These are phyloP conservation scores for Sinocyclocheilus rhinocerous DNA, from an alignment of 2,113 vertebrate genomes.

Conservation along the genomic window DNA sequence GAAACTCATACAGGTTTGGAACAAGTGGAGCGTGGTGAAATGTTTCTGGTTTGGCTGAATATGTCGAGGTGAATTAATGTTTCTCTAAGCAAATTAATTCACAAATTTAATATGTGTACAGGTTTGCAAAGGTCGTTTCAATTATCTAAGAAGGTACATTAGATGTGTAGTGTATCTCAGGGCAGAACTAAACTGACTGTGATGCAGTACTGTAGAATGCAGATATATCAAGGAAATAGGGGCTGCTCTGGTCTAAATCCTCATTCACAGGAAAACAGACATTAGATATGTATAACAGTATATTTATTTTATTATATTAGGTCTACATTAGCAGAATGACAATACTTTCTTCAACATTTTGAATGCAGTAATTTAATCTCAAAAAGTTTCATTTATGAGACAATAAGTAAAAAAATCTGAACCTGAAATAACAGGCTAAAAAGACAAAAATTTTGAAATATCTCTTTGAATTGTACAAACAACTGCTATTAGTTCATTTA, in stretches of 20 bases:
- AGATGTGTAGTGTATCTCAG: not conserved
- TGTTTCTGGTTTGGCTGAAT: not conserved
- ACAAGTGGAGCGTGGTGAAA: not conserved
- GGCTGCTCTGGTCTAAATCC: not conserved
- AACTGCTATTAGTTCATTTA: not conserved
- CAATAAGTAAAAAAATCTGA: not conserved
- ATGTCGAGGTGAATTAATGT: not conserved
- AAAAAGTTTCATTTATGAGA: not conserved
- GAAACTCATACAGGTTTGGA: not conserved
- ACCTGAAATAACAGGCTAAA: not conserved
- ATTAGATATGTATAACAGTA: not conserved
- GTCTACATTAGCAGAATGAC: not conserved
- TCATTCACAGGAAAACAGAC: not conserved
- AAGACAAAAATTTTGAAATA: slow-evolving; percentile 2
- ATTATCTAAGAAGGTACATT: not conserved
- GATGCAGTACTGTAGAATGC: not conserved
- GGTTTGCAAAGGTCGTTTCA: not conserved
- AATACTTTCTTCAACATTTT: not conserved
- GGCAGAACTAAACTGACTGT: not conserved
- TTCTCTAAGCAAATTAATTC: not conserved
- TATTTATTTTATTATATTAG: not conserved
- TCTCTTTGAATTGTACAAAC: not conserved
- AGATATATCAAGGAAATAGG: not conserved
- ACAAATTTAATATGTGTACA: not conserved
- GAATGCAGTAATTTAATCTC: not conserved